Conservation (phyloP, 2,888 invertebrate genomes). For the Lycaena phlaeas region DNA sequence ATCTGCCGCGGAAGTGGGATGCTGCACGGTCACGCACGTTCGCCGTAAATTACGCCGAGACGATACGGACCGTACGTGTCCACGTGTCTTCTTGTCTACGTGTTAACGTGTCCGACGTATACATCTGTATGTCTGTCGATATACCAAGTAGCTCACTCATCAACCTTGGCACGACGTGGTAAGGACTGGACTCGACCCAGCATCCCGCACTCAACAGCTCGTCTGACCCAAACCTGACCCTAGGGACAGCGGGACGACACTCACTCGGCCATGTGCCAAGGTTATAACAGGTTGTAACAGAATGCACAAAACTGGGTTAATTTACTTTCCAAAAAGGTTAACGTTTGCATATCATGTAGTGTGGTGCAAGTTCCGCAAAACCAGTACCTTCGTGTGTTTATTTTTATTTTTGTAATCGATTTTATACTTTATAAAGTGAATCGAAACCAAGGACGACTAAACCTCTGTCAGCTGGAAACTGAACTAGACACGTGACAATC, state of each 20-base stretch:
- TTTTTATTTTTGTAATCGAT: no score
- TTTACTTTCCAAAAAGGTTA: constrained; percentile 8
- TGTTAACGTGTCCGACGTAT: no score
- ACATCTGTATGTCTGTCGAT: no score
- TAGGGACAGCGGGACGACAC: neutral
- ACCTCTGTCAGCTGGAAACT: no score
- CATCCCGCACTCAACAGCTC: neutral
- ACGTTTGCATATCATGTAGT: neutral
- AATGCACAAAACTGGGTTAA: constrained; percentile 7
- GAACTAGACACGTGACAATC: no score
- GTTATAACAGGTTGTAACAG: constrained; percentile 4
- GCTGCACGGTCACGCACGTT: no score
- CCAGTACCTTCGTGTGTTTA: neutral
- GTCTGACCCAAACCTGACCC: neutral
- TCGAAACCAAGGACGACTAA: no score
- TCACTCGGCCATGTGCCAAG: neutral
- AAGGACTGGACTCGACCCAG: constrained; percentile 17
- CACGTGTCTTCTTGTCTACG: neutral
- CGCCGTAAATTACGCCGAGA: no score
- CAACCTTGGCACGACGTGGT: constrained; percentile 19
- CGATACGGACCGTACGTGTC: no score
- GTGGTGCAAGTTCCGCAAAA: neutral
- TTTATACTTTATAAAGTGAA: no score
- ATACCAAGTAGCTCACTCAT: neutral
- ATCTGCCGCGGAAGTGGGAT: no score